phyloP scores from a whole-genome alignment of 2,888 invertebrate species.

The Harmothoe impar region DNA sequence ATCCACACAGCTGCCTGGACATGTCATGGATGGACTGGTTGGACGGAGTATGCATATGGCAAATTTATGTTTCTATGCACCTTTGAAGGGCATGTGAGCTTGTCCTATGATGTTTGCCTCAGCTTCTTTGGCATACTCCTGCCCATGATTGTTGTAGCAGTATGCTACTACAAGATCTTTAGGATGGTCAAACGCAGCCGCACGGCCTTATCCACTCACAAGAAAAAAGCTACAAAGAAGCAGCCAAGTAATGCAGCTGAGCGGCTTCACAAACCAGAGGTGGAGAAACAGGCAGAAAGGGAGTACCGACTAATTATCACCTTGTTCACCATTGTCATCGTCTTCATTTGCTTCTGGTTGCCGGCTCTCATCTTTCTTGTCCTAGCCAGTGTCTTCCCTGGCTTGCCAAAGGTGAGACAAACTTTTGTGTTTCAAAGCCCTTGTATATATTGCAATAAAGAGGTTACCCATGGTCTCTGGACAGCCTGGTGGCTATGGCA shows the following conservation, averaged over 20 bases:
- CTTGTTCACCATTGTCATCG: conserved; percentile 59
- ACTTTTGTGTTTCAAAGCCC: no score
- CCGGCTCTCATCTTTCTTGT: conserved; percentile 19
- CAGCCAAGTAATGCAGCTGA: no score
- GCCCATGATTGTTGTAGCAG: conserved; percentile 63
- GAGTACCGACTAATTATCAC: conserved; percentile 59
- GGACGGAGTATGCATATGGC: conserved; percentile 67
- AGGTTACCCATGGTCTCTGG: no score
- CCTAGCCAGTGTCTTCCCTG: neutral
- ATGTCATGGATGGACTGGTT: conserved; percentile 49
- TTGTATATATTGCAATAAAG: no score
- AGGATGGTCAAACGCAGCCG: conserved; percentile 27
- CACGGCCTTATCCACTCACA: neutral
- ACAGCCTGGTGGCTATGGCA: no score
- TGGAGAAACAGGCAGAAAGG: conserved; percentile 44
- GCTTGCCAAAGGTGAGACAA: conserved; percentile 17
- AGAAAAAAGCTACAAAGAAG: neutral
- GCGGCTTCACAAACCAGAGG: neutral
- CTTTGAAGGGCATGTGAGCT: conserved; percentile 62
- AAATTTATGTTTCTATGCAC: conserved; percentile 63
- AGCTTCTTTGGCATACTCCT: conserved; percentile 67
- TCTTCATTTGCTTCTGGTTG: conserved; percentile 54
- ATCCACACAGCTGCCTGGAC: conserved; percentile 66
- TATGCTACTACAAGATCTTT: conserved; percentile 68
- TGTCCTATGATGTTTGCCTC: conserved; percentile 66